A percentile compares a stretch with the other conserved stretches of the same genome.
Conservation (phyloP, 1,140 invertebrate genomes). For the Drosophila mayri region DNA sequence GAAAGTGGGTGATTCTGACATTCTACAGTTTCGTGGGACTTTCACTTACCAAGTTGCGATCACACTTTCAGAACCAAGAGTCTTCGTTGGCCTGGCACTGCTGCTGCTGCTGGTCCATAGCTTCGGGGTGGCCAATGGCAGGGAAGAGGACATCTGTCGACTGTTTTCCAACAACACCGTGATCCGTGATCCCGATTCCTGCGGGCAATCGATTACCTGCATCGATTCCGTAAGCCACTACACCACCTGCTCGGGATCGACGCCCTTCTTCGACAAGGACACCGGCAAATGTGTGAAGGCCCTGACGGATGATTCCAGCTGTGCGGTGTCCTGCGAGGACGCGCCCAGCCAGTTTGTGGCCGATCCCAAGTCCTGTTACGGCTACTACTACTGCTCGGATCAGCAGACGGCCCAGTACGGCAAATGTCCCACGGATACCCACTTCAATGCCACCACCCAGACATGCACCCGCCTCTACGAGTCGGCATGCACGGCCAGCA, state of each 20-base stretch:
- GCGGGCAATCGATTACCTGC: slow-evolving; percentile 66
- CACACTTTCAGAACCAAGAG: background rate
- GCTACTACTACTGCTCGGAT: slow-evolving; percentile 64
- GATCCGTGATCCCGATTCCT: slow-evolving; percentile 67
- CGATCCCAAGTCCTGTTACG: slow-evolving; percentile 71
- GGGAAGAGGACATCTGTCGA: slow-evolving; percentile 55
- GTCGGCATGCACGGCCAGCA: slow-evolving; percentile 44
- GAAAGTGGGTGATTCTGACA: slow-evolving; percentile 10
- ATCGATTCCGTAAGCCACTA: slow-evolving; percentile 39
- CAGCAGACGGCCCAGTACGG: slow-evolving; percentile 44
- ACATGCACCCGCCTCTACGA: slow-evolving; percentile 38
- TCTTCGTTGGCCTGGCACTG: slow-evolving; percentile 2
- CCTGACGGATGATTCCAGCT: slow-evolving; percentile 18
- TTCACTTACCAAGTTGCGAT: background rate
- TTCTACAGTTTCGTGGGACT: background rate
- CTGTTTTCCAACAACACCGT: slow-evolving; percentile 60
- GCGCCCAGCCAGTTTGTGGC: slow-evolving; percentile 28
- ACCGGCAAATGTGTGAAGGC: slow-evolving; percentile 50
- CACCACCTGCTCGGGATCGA: slow-evolving; percentile 42
- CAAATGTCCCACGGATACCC: slow-evolving; percentile 46
- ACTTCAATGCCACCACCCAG: slow-evolving; percentile 65
- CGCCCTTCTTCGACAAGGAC: slow-evolving; percentile 67
- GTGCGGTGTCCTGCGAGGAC: slow-evolving; percentile 49
- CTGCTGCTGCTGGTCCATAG: slow-evolving; percentile 13
- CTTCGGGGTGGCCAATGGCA: background rate